Base-by-base conservation (phyloP, 1,140 invertebrate genomes). In the Drosophila simulans region DNA sequence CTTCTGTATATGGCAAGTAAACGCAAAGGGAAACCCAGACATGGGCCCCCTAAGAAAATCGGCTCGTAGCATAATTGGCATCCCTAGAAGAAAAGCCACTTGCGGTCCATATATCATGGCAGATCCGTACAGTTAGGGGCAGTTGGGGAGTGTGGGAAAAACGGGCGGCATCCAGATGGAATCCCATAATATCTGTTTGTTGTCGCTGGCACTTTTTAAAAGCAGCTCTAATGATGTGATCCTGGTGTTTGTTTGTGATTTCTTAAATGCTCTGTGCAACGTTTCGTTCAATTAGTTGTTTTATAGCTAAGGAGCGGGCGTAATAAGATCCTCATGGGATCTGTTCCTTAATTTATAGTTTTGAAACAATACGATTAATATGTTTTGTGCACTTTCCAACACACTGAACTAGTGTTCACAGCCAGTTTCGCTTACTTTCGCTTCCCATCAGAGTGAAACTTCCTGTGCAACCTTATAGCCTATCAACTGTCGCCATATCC, bases 41-140 rank as follows among this genome's bases (percentile, higher is more conserved):
- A 34, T 34, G 45, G 17, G 25, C 54, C 40, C 54, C 48, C 31
- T 11, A 52, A 52, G 49, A 35, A 31, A 52, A 13, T 11, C 49
- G 12, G 15, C 54, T 49, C 15, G 48, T 4, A 22, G 53, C 59
- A 62, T 62, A 63, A 63, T 63, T 63, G 59, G 59, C 59, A 63
- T 59, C 59, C 54, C 46, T 12, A 42, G 54, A 63, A 68, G 46
- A 65, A 68, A 68, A 68, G 64, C 60, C 64, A 68, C 64, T 68
- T 68, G 64, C 60, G 64, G 64, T 68, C 64, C 60, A 68, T 68
- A 68, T 68, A 68, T 68, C 64, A 68, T 58, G 59, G 53, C 58
- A 52, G 31, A 52, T 52, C 49, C 12, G 49, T 3, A 12, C 3
- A 35, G 49, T 62, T 46, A 7, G 11, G 13, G 37, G n/a, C 13